phyloP scores from a whole-genome alignment of 2,113 vertebrate species.

The Solea solea region DNA sequence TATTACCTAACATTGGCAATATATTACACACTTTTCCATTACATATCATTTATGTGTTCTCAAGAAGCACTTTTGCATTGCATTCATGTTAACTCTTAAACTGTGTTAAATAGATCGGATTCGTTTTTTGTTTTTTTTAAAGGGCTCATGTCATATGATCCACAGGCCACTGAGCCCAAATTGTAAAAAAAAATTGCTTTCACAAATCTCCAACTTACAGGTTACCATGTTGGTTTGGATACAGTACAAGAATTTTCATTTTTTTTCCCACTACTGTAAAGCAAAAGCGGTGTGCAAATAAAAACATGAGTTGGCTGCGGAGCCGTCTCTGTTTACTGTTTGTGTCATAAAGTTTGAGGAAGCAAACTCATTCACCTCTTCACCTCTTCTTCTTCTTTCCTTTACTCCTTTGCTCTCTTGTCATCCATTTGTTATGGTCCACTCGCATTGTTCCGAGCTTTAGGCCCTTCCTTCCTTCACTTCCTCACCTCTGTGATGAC shows the following conservation, averaged over 20 bases:
- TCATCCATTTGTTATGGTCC: slow-evolving; percentile 4
- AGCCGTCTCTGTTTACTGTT: slow-evolving; percentile 28
- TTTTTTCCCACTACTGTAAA: slow-evolving; percentile 14
- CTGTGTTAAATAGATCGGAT: background rate
- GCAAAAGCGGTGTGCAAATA: slow-evolving; percentile 28
- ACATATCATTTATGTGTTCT: background rate
- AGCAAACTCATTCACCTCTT: slow-evolving; percentile 24
- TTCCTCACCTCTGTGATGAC: slow-evolving; percentile 35
- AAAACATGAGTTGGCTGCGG: slow-evolving; percentile 21
- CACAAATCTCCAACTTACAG: slow-evolving; percentile 1
- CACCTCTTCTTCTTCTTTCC: background rate
- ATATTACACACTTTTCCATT: background rate
- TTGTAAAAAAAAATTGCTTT: slow-evolving; percentile 7
- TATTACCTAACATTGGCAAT: background rate
- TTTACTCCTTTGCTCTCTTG: background rate
- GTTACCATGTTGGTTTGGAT: slow-evolving; percentile 18
- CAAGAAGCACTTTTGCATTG: background rate
- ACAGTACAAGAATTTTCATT: slow-evolving; percentile 1
- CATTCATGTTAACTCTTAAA: background rate
- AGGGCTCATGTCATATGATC: slow-evolving; percentile 4
- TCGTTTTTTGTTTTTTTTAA: too few relatives aligned
- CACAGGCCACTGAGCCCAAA: background rate
- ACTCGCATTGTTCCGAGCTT: background rate
- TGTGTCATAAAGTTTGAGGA: slow-evolving; percentile 12
- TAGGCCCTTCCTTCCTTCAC: background rate